Percentiles rank a stretch among this genome's conserved stretches.
Evolutionary conservation across 2,888 invertebrate species (phyloP).

Genomic region (Polia nebulosa): DNA sequence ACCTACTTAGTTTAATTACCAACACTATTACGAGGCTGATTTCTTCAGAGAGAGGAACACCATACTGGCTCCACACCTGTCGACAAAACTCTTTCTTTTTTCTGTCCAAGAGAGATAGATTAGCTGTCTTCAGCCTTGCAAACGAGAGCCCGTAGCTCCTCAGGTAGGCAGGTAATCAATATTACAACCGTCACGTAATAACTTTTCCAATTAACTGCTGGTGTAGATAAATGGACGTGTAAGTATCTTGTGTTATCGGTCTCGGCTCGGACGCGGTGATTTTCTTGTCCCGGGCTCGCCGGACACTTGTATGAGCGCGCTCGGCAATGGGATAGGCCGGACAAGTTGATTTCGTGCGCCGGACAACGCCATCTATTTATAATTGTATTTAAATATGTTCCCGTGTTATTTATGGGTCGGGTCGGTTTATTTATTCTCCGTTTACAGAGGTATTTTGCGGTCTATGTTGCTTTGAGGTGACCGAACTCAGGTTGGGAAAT

Average conservation of each 20-base stretch:
- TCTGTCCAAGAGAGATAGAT: conserved; percentile 17
- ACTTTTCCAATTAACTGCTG: conserved; percentile 56
- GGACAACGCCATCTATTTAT: conserved; percentile 60
- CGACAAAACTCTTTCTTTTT: conserved; percentile 15
- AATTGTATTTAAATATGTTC: conserved; percentile 62
- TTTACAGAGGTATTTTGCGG: conserved; percentile 31
- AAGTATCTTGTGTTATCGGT: conserved; percentile 54
- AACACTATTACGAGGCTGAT: not conserved
- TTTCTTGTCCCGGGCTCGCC: conserved; percentile 51
- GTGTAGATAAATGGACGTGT: conserved; percentile 47
- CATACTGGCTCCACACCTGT: conserved; percentile 5
- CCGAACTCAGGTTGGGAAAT: conserved; percentile 5
- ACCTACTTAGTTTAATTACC: conserved; percentile 15
- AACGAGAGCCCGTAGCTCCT: conserved; percentile 17
- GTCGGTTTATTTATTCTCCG: conserved; percentile 41
- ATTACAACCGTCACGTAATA: conserved; percentile 36
- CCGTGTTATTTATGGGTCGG: conserved; percentile 47
- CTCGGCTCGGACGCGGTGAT: conserved; percentile 44
- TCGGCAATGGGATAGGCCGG: conserved; percentile 26
- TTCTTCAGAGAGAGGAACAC: not conserved
- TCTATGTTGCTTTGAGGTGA: conserved; percentile 12
- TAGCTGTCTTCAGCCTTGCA: conserved; percentile 3
- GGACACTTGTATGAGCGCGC: conserved; percentile 57
- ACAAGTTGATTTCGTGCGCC: conserved; percentile 54
- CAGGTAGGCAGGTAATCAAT: conserved; percentile 33